Conservation (phyloP, 2,797 vertebrate species). For the Spea hammondii region DNA sequence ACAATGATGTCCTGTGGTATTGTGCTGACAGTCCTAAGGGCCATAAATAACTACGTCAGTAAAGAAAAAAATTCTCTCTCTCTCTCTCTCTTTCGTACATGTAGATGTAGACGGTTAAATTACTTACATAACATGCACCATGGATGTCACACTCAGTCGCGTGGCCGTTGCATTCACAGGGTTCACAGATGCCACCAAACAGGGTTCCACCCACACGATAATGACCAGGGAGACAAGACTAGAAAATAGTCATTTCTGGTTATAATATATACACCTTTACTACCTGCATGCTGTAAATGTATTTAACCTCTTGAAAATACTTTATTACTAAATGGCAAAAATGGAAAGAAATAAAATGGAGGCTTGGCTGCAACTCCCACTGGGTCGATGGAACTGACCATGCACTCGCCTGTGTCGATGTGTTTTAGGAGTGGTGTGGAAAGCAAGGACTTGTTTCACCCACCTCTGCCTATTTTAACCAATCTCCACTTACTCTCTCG, state of each 20-base stretch:
- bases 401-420: no score
- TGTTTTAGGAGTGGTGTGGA: no score
- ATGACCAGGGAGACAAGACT: conserved; percentile 84
- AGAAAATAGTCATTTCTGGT: conserved; percentile 30
- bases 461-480: no score
- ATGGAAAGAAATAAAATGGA: no score
- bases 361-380: neutral
- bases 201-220: conserved; percentile 86
- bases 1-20: conserved; percentile 83
- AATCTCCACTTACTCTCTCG: neutral
- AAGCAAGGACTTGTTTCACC: no score
- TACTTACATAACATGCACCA: conserved; percentile 84
- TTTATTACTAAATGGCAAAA: neutral
- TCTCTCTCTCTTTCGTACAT: neutral
- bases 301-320: neutral
- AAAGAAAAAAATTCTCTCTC: neutral
- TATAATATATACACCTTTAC: no score
- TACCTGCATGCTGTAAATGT: neutral
- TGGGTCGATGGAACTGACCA: no score
- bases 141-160: conserved; percentile 76
- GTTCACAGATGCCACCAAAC: conserved; percentile 89
- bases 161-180: conserved; percentile 86
- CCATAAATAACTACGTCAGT: neutral
- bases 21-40: conserved; percentile 79
- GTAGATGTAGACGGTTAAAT: no score